phyloP scores from a whole-genome alignment of 1,140 invertebrate species.

The Dolichoris vasculosae region DNA sequence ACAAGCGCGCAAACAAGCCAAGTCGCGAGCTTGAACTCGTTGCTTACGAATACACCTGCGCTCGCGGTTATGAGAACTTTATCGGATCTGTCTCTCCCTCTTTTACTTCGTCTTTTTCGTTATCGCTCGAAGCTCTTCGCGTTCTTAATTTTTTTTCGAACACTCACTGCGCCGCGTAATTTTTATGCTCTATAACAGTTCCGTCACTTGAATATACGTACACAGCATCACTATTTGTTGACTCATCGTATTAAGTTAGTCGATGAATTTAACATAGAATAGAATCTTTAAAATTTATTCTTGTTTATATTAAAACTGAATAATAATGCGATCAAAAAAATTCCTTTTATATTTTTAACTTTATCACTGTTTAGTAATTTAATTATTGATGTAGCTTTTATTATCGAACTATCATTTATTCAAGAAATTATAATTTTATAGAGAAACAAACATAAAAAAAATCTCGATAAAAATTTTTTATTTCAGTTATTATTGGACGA shows the following conservation, averaged over 20 bases:
- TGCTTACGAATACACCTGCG: conserved; percentile 9
- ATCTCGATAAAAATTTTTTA: no score
- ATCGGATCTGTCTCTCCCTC: conserved; percentile 34
- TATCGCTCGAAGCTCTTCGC: conserved; percentile 25
- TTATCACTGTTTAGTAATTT: background rate
- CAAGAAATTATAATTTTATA: background rate
- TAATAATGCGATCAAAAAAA: background rate
- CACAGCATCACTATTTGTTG: conserved; percentile 4
- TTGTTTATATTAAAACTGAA: background rate
- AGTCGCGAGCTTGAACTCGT: background rate
- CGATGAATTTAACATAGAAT: background rate
- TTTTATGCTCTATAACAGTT: conserved; percentile 22
- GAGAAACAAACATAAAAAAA: no score
- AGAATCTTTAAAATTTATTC: background rate
- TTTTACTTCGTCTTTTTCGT: conserved; percentile 1
- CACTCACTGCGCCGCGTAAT: background rate
- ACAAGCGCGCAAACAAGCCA: background rate
- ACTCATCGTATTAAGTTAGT: conserved; percentile 15
- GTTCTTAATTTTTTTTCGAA: conserved; percentile 32
- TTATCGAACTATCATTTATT: background rate
- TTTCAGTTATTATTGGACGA: background rate
- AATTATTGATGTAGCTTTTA: background rate
- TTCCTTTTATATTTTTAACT: background rate
- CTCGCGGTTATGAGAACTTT: conserved; percentile 20
- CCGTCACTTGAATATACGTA: background rate